Conservation (phyloP, 1,140 invertebrate species). For the Drosophila gunungcola region DNA sequence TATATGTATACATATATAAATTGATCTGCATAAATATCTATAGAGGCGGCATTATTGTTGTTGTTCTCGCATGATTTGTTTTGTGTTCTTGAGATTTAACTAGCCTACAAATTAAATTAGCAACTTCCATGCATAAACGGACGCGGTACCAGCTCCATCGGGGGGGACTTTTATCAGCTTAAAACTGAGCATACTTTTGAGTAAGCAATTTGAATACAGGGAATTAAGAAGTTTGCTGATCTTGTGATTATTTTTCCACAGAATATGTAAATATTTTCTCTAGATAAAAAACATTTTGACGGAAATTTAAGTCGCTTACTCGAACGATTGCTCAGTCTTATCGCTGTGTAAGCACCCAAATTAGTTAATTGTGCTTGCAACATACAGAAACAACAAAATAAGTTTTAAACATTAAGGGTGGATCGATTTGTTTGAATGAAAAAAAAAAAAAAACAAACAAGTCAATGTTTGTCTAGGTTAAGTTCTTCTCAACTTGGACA, state of each 20-base stretch:
- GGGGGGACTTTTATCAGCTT: neutral
- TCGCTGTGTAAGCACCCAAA: constrained; percentile 11
- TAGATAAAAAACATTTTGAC: neutral
- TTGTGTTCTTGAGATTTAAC: constrained; percentile 67
- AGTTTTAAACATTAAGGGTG: constrained; percentile 27
- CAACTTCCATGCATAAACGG: constrained; percentile 52
- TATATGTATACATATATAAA: constrained; percentile 66
- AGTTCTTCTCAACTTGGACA: neutral
- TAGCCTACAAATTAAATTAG: constrained; percentile 77
- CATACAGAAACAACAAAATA: constrained; percentile 61
- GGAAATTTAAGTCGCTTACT: neutral
- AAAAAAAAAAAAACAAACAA: neutral
- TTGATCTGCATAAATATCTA: constrained; percentile 76
- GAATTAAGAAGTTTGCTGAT: neutral
- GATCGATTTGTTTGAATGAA: constrained; percentile 30
- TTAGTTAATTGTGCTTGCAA: constrained; percentile 48
- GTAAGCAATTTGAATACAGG: neutral
- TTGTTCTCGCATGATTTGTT: constrained; percentile 70
- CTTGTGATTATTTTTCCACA: constrained; percentile 4
- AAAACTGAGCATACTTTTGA: constrained; percentile 19
- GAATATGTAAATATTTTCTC: neutral
- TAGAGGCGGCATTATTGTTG: constrained; percentile 81
- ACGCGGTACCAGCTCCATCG: constrained; percentile 1
- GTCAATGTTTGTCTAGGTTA: neutral
- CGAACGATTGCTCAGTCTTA: constrained; percentile 11